These are phyloP conservation scores for Junonia oenone DNA, from an alignment of 2,888 invertebrate genomes.

Conservation along the genomic window DNA sequence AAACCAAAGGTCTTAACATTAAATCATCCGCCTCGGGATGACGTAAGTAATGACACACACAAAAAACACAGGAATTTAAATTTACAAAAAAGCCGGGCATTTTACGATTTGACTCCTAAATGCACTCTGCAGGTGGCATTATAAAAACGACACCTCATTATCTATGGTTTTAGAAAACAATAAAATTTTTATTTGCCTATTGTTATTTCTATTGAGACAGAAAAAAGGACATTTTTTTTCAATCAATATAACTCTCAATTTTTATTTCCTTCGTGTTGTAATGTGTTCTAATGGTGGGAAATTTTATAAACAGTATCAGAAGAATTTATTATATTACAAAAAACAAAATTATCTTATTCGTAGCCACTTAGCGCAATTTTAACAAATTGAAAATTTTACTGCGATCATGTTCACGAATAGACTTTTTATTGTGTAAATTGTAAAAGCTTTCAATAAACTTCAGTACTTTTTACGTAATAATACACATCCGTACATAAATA, in stretches of 20 bases:
- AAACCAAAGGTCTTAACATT: constrained; percentile 28
- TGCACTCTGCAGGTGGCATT: constrained; percentile 54
- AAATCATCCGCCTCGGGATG: constrained; percentile 53
- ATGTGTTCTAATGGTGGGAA: neutral
- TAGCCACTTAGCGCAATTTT: too few species aligned
- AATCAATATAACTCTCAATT: neutral
- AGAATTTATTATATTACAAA: neutral
- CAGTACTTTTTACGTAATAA: too few species aligned
- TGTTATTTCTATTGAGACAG: constrained; percentile 4
- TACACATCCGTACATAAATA: too few species aligned
- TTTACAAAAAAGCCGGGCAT: constrained; percentile 35
- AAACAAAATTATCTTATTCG: too few species aligned
- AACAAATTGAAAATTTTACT: too few species aligned
- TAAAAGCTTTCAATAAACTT: too few species aligned
- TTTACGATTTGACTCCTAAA: constrained; percentile 42
- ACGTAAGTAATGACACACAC: constrained; percentile 31
- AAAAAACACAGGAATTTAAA: constrained; percentile 45
- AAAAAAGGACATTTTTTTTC: neutral
- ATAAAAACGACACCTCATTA: constrained; percentile 46
- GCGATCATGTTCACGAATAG: too few species aligned
- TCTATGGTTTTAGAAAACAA: constrained; percentile 43
- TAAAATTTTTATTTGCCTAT: constrained; percentile 31
- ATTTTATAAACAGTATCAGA: too few species aligned
- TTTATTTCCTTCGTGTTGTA: neutral
- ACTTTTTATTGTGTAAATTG: too few species aligned